Percentiles rank a stretch among this genome's conserved stretches.
phyloP scores from a whole-genome alignment of 2,797 vertebrate genomes.

The Rhyacichthys aspro region DNA sequence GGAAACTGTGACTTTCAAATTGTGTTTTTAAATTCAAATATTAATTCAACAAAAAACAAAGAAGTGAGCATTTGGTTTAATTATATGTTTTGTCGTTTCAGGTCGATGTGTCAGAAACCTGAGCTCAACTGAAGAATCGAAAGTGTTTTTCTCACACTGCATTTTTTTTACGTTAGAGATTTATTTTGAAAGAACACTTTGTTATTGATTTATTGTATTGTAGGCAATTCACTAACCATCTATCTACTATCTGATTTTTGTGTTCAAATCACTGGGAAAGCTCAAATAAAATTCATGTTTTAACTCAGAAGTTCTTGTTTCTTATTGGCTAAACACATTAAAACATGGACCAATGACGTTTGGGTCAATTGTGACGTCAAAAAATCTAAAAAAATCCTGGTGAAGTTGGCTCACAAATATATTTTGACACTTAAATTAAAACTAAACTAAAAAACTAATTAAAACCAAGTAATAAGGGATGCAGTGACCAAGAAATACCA shows the following conservation, averaged over 20 bases:
- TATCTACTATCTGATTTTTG: too few relatives aligned
- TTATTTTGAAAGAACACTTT: conserved; percentile 7
- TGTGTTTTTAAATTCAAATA: too few relatives aligned
- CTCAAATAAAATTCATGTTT: conserved; percentile 33
- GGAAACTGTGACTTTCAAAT: too few relatives aligned
- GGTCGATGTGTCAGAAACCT: conserved; percentile 84
- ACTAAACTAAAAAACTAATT: too few relatives aligned
- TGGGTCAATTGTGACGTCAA: too few relatives aligned
- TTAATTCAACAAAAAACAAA: not conserved
- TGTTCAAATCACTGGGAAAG: conserved; percentile 23
- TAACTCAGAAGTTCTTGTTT: not conserved
- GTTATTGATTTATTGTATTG: not conserved
- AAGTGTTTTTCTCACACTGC: conserved; percentile 29
- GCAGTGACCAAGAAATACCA: too few relatives aligned
- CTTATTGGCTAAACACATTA: not conserved
- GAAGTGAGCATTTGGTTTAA: not conserved
- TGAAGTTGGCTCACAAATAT: too few relatives aligned
- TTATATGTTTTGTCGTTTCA: conserved; percentile 57
- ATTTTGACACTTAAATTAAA: too few relatives aligned
- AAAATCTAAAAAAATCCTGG: too few relatives aligned
- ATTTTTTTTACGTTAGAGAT: conserved; percentile 8
- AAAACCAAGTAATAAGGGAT: too few relatives aligned
- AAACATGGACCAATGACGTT: not conserved
- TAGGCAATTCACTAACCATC: too few relatives aligned
- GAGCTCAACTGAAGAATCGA: conserved; percentile 25